Evolutionary conservation across 2,797 vertebrate species (phyloP).

Genomic region (Sebastes itinus): DNA sequence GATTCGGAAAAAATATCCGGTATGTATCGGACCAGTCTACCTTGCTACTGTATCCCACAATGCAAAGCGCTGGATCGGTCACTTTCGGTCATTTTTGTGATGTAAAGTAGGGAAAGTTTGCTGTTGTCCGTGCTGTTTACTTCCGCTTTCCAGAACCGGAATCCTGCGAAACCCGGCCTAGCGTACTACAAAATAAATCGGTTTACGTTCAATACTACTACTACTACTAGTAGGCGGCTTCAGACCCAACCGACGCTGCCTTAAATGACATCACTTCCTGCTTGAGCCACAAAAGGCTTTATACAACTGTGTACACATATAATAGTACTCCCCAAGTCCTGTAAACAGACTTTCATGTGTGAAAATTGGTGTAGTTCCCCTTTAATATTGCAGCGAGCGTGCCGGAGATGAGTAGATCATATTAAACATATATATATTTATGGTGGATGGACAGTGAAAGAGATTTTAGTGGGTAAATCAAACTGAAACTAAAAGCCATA

Average conservation of each 20-base stretch:
- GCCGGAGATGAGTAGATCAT: accelerated
- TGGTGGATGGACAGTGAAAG: neutral
- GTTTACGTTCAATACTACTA: too few relatives aligned
- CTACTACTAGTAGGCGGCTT: neutral
- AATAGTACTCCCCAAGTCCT: neutral
- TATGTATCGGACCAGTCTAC: too few relatives aligned
- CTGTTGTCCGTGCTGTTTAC: too few relatives aligned
- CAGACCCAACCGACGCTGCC: neutral
- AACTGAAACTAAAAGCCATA: neutral
- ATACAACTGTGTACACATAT: neutral
- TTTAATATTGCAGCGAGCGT: neutral
- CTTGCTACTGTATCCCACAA: too few relatives aligned
- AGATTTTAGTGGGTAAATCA: neutral
- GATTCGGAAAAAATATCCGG: too few relatives aligned
- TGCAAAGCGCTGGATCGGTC: too few relatives aligned
- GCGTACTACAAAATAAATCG: too few relatives aligned
- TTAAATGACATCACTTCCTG: neutral
- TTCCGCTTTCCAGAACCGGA: too few relatives aligned
- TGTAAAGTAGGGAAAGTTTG: too few relatives aligned
- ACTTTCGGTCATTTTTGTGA: too few relatives aligned
- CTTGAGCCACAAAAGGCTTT: neutral
- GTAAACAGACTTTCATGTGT: neutral
- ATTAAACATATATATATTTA: neutral
- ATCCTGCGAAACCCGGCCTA: too few relatives aligned
- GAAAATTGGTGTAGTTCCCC: neutral